A percentile compares a stretch with the other conserved stretches of the same genome.
Evolutionary conservation across 1,140 invertebrate genomes (phyloP).

Genomic region (Brachionus plicatilis): DNA sequence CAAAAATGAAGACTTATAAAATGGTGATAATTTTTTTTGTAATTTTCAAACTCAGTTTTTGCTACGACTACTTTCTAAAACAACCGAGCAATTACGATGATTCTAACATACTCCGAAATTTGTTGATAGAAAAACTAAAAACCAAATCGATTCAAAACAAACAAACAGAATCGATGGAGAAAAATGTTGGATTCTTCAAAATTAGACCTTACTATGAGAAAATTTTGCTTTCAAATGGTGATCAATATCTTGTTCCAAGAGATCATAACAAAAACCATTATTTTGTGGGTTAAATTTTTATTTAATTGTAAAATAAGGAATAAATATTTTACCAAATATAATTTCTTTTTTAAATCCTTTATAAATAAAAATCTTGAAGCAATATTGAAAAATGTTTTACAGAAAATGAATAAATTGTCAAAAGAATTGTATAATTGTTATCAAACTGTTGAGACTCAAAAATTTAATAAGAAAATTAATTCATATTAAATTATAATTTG

Average conservation of each 20-base stretch:
- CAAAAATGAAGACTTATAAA: neutral
- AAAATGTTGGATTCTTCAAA: neutral
- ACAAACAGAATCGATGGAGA: neutral
- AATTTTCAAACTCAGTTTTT: neutral
- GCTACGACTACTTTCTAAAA: neutral
- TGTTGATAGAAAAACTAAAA: neutral
- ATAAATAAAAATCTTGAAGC: too few relatives aligned
- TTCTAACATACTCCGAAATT: neutral
- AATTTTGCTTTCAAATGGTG: neutral
- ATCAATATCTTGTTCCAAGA: neutral
- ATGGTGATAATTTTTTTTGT: neutral
- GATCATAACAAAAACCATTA: neutral
- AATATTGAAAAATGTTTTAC: too few relatives aligned
- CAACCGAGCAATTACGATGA: neutral
- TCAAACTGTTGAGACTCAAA: too few relatives aligned
- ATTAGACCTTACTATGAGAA: neutral
- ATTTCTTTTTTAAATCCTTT: too few relatives aligned
- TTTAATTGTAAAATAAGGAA: neutral
- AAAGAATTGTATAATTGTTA: too few relatives aligned
- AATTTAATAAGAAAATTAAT: too few relatives aligned
- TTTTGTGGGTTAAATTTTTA: neutral
- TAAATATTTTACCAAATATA: too few relatives aligned
- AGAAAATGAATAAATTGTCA: too few relatives aligned
- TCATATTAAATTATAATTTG: too few relatives aligned
- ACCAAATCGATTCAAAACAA: neutral